Evolutionary conservation across 2,797 vertebrate genomes (phyloP), one percentile per base, ranked within the genome.

Genomic region (Morus bassanus): DNA sequence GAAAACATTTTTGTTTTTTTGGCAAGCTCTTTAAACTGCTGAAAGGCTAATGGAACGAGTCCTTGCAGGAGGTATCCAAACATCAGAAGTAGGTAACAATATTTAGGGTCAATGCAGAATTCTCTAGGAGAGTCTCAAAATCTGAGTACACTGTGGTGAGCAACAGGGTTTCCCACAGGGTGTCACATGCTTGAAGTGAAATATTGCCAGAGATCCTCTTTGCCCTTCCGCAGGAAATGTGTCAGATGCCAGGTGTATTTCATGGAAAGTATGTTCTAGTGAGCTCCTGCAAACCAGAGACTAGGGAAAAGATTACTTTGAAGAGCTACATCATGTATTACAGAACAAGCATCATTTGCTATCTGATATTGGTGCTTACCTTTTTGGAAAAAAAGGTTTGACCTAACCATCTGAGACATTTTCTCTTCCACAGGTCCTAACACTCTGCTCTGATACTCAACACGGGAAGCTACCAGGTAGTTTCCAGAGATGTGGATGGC

Each of bases 131-230:
- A 50, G 18, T 31, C 46, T 50, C 39, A 3, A 28, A 37, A 18
- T 27, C 39, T 17, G 23, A 37, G 51, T 5, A 17, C 3, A 12
- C n/a, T 56, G 41, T 18, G 24, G 11, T 0, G 4, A 67, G 51
- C 46, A 54, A 33, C 27, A 39, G 35, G 18, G 16, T 53, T 86
- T 90, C 46, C 64, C 21, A 48, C 21, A 28, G 41, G 9, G 13
- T 0, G 0, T n/a, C 65, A 31, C 11, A 2, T 0, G 0, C 43
- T 35, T 3, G 43, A 68, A 30, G 67, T 25, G 61, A 18, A 25
- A 5, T 24, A 18, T 13, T 59, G 57, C 18, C 45, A 37, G 69
- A 37, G 75, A 75, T 18, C 7, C 45, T 65, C 57, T 53, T 81
- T 0, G 0, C 24, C 50, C 9, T 51, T 31, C 43, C 60, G 16